Evolutionary conservation across 1,140 invertebrate genomes (phyloP).

Genomic region (Eriocheir sinensis): DNA sequence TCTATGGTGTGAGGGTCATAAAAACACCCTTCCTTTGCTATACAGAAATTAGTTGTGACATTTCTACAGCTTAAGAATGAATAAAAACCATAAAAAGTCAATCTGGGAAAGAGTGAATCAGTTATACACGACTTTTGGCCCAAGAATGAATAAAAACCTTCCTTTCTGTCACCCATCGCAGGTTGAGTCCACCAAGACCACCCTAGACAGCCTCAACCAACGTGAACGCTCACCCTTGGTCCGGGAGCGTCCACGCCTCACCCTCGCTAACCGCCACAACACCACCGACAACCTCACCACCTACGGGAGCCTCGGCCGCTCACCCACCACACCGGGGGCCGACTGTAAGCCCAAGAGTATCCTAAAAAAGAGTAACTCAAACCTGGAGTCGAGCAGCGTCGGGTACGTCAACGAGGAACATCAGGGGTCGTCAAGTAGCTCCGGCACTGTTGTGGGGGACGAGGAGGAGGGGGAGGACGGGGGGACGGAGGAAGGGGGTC

Average conservation of each 20-base stretch:
- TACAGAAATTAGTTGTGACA: no score
- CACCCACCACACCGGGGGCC: conserved; percentile 71
- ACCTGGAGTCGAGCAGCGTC: conserved; percentile 79
- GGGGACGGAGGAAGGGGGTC: background rate
- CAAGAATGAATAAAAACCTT: no score
- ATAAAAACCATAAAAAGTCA: no score
- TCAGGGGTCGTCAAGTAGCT: conserved; percentile 60
- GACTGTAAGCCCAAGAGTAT: conserved; percentile 81
- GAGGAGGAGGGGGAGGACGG: conserved; percentile 75
- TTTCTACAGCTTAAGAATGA: no score
- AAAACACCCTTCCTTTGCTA: no score
- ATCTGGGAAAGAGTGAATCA: no score
- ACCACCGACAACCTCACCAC: conserved; percentile 76
- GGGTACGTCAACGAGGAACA: conserved; percentile 78
- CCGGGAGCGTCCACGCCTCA: conserved; percentile 71
- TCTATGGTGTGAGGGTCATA: no score
- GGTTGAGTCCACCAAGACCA: conserved; percentile 79
- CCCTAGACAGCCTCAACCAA: conserved; percentile 78
- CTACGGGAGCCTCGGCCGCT: conserved; percentile 75
- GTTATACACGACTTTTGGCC: no score
- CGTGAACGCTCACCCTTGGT: conserved; percentile 78
- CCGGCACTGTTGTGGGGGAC: conserved; percentile 66
- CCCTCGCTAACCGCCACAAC: conserved; percentile 73
- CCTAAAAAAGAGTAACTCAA: conserved; percentile 81
- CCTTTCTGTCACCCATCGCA: conserved; percentile 46